A percentile compares a stretch with the other conserved stretches of the same genome.
Evolutionary conservation across 1,140 invertebrate species (phyloP).

Genomic region (Oscheius sp.): DNA sequence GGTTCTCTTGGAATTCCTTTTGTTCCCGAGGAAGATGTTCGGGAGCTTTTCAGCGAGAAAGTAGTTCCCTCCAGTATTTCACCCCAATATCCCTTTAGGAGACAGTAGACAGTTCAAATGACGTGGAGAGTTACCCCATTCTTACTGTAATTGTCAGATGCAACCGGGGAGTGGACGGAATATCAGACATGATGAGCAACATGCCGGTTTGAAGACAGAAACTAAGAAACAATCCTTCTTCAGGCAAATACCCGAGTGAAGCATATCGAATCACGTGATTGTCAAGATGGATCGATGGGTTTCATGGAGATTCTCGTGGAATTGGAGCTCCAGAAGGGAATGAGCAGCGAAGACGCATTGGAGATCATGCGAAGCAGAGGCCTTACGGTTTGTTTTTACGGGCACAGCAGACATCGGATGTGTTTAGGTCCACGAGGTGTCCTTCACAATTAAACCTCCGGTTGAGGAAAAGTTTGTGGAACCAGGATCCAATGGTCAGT

Average conservation of each 20-base stretch:
- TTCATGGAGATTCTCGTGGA: slow-evolving; percentile 55
- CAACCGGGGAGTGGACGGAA: slow-evolving; percentile 31
- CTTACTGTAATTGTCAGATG: slow-evolving; percentile 52
- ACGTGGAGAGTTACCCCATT: slow-evolving; percentile 37
- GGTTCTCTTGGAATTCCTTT: slow-evolving; percentile 57
- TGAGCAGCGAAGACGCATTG: slow-evolving; percentile 42
- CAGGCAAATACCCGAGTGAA: slow-evolving; percentile 46
- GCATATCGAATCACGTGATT: slow-evolving; percentile 58
- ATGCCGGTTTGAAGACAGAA: slow-evolving; percentile 41
- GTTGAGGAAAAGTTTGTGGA: slow-evolving; percentile 50
- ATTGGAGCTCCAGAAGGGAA: slow-evolving; percentile 42
- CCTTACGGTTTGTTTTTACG: slow-evolving; percentile 27
- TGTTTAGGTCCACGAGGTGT: slow-evolving; percentile 52
- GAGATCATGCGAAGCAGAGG: slow-evolving; percentile 42
- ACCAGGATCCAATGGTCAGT: slow-evolving; percentile 52
- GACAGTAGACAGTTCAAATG: too few species aligned
- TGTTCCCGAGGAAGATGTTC: slow-evolving; percentile 56
- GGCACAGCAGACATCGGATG: not conserved
- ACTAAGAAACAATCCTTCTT: slow-evolving; percentile 21
- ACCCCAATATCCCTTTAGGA: too few species aligned
- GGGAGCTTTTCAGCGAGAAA: slow-evolving; percentile 29
- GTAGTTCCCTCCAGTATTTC: too few species aligned
- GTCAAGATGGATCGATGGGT: slow-evolving; percentile 44
- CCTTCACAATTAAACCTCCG: slow-evolving; percentile 48
- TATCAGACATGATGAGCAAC: slow-evolving; percentile 45